phyloP scores from a whole-genome alignment of 1,140 invertebrate species.

The Ceratosolen solmsi region DNA sequence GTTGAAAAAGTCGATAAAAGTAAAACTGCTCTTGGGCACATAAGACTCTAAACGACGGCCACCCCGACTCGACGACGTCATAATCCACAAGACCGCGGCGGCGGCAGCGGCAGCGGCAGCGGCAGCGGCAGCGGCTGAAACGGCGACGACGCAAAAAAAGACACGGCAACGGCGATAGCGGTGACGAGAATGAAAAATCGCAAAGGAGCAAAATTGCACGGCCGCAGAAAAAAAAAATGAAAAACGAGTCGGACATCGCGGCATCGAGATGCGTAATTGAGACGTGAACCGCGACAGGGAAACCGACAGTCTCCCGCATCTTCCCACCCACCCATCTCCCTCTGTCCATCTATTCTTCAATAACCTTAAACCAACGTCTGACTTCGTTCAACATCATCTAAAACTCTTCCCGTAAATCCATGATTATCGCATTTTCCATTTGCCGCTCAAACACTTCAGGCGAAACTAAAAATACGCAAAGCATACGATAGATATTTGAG shows the following conservation, averaged over 20 bases:
- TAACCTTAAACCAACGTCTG: too few species aligned
- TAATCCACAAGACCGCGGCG: not conserved
- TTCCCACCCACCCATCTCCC: too few species aligned
- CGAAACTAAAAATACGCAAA: constrained; percentile 13
- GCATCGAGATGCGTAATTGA: too few species aligned
- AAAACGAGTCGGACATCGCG: too few species aligned
- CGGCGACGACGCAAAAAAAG: too few species aligned
- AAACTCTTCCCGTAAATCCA: too few species aligned
- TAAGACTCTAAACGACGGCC: not conserved
- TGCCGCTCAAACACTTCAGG: constrained; percentile 58
- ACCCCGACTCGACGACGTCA: not conserved
- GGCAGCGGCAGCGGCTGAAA: not conserved
- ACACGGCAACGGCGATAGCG: not conserved
- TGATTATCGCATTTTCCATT: too few species aligned
- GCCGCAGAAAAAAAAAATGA: not conserved
- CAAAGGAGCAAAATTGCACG: not conserved
- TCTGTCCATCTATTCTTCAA: too few species aligned
- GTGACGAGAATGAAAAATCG: constrained; percentile 6
- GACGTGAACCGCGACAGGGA: not conserved
- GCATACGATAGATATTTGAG: too few species aligned
- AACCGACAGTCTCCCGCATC: constrained; percentile 25
- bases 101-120: not conserved
- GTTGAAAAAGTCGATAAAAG: too few species aligned
- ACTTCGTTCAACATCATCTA: too few species aligned
- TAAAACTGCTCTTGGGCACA: too few species aligned